Conservation (phyloP, 1,140 invertebrate species). For the Drosophila burlai region DNA sequence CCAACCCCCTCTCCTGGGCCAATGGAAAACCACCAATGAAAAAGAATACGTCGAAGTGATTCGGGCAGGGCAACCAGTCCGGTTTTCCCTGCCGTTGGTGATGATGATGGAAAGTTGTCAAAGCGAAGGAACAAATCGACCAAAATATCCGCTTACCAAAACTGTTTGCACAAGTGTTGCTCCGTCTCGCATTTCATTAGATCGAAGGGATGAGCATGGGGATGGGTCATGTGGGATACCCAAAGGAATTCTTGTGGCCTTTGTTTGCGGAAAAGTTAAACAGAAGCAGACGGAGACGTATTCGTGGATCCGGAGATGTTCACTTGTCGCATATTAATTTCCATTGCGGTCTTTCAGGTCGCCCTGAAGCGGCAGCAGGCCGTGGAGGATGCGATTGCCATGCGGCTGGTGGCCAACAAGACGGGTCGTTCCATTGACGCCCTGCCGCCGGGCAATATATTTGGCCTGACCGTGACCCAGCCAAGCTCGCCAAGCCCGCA, state of each 20-base stretch:
- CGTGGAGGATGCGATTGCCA: slow-evolving; percentile 97
- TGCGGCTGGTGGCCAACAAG: slow-evolving; percentile 95
- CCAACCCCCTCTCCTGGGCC: background rate
- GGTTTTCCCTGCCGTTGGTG: slow-evolving; percentile 33
- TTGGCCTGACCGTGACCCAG: slow-evolving; percentile 92
- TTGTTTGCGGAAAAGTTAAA: slow-evolving; percentile 67
- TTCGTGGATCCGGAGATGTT: slow-evolving; percentile 25
- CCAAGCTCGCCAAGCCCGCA: slow-evolving; percentile 83
- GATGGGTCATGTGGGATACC: slow-evolving; percentile 21
- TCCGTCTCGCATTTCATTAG: slow-evolving; percentile 67
- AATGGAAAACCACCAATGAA: slow-evolving; percentile 58
- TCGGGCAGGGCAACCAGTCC: slow-evolving; percentile 34
- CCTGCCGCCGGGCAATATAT: slow-evolving; percentile 96
- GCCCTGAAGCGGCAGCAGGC: slow-evolving; percentile 98
- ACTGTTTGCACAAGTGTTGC: slow-evolving; percentile 82
- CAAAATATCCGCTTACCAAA: slow-evolving; percentile 79
- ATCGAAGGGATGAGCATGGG: background rate
- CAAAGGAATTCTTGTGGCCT: slow-evolving; percentile 62
- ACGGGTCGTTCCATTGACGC: slow-evolving; percentile 92
- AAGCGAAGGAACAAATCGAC: slow-evolving; percentile 74
- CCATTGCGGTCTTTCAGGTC: slow-evolving; percentile 89
- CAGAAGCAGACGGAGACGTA: slow-evolving; percentile 40
- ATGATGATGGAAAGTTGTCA: slow-evolving; percentile 83
- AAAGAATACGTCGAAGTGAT: slow-evolving; percentile 53
- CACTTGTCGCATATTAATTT: slow-evolving; percentile 85